phyloP scores from a whole-genome alignment of 2,113 vertebrate genomes.

The Macaca mulatta region DNA sequence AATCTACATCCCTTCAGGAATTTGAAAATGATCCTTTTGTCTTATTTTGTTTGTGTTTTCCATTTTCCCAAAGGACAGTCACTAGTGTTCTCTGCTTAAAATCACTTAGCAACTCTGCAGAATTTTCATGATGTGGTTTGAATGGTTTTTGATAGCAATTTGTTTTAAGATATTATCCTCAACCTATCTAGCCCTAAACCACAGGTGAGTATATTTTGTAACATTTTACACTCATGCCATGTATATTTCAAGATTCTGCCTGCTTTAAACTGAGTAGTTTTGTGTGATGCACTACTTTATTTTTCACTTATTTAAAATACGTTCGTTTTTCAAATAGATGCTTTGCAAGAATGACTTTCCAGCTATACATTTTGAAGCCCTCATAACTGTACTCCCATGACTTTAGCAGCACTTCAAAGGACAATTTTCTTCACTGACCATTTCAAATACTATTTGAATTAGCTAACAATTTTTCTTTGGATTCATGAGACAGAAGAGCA shows the following conservation, averaged over 20 bases:
- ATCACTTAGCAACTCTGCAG: neutral
- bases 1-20: neutral
- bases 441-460: constrained; percentile 24
- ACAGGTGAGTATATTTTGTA: constrained; percentile 2
- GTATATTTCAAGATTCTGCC: neutral
- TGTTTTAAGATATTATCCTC: neutral
- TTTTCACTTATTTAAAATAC: constrained; percentile 43
- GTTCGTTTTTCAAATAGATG: constrained; percentile 32
- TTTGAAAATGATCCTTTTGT: neutral
- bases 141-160: neutral
- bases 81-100: neutral
- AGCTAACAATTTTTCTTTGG: constrained; percentile 6
- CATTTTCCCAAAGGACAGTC: neutral
- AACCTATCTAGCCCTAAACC: neutral
- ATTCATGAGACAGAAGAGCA: neutral
- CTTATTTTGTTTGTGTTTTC: neutral
- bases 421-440: neutral
- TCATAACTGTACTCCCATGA: neutral
- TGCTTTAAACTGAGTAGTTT: neutral
- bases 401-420: neutral
- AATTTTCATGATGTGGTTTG: neutral
- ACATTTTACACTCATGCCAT: neutral
- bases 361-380: neutral
- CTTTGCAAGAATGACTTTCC: neutral
- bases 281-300: neutral